A percentile compares a stretch with the other conserved stretches of the same genome.
phyloP scores from a whole-genome alignment of 2,888 invertebrate species.

The Tinea trinotella region DNA sequence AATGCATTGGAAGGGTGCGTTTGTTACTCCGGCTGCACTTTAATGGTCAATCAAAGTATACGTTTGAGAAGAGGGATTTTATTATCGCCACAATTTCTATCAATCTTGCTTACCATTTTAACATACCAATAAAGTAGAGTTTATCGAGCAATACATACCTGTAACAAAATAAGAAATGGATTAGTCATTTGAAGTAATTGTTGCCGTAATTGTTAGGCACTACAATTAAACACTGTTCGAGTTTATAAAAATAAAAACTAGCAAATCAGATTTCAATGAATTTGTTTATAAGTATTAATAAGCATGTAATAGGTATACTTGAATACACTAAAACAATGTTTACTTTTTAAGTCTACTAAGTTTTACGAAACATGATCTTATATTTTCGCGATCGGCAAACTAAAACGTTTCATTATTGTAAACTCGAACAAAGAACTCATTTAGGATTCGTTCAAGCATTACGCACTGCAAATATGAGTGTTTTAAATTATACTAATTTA shows the following conservation, averaged over 20 bases:
- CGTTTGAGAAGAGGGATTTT: neutral
- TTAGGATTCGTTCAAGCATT: slow-evolving; percentile 1
- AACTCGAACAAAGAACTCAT: slow-evolving; percentile 6
- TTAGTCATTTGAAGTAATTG: too few relatives aligned
- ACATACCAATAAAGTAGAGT: too few relatives aligned
- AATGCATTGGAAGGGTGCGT: slow-evolving; percentile 2
- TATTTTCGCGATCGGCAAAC: slow-evolving; percentile 10
- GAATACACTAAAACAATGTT: slow-evolving; percentile 3
- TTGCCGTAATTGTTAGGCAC: too few relatives aligned
- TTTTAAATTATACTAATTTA: slow-evolving; percentile 4
- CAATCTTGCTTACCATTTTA: too few relatives aligned
- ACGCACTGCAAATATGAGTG: slow-evolving; percentile 10
- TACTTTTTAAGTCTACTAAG: neutral
- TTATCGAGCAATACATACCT: too few relatives aligned
- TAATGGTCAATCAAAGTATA: neutral
- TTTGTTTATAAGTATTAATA: too few relatives aligned
- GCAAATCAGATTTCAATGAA: too few relatives aligned
- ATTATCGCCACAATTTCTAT: too few relatives aligned
- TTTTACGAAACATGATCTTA: slow-evolving; percentile 2
- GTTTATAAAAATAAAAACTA: too few relatives aligned
- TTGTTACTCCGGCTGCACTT: neutral
- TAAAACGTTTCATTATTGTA: neutral
- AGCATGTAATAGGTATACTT: too few relatives aligned
- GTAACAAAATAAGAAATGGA: too few relatives aligned
- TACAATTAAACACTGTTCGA: too few relatives aligned